Conservation (phyloP, 2,888 invertebrate genomes). For the Coenonympha arcania region DNA sequence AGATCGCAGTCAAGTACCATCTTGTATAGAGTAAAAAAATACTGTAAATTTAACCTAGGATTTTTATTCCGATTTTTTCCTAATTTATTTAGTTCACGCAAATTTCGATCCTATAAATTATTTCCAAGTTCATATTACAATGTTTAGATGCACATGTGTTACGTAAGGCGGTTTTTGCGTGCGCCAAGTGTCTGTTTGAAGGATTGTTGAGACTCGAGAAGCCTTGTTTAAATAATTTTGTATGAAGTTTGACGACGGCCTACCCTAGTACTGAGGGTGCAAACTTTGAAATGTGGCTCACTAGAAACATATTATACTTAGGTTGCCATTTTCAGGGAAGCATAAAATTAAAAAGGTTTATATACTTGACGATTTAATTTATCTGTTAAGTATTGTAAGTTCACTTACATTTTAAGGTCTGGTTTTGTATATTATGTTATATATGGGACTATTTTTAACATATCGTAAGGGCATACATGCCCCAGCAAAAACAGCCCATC, state of each 20-base stretch:
- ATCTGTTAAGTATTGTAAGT: too few species aligned
- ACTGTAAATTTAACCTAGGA: too few species aligned
- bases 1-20: too few species aligned
- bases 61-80: slow-evolving; percentile 35
- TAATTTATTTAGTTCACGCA: slow-evolving; percentile 25
- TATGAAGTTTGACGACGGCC: slow-evolving; percentile 62
- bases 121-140: slow-evolving; percentile 28
- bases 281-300: slow-evolving; percentile 37
- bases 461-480: too few species aligned
- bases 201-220: slow-evolving; percentile 32
- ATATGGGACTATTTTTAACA: too few species aligned
- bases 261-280: slow-evolving; percentile 50
- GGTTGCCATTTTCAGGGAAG: neutral
- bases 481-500: too few species aligned
- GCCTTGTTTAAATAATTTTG: slow-evolving; percentile 66
- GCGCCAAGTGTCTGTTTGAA: slow-evolving; percentile 28
- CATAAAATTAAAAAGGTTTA: too few species aligned
- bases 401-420: too few species aligned
- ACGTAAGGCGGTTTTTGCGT: slow-evolving; percentile 40
- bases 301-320: neutral
- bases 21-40: too few species aligned
- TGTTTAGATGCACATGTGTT: slow-evolving; percentile 13
- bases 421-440: too few species aligned
- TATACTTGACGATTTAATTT: too few species aligned
- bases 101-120: slow-evolving; percentile 33